Conservation (phyloP, 2,113 vertebrate genomes). For the Coryphaenoides rupestris region DNA sequence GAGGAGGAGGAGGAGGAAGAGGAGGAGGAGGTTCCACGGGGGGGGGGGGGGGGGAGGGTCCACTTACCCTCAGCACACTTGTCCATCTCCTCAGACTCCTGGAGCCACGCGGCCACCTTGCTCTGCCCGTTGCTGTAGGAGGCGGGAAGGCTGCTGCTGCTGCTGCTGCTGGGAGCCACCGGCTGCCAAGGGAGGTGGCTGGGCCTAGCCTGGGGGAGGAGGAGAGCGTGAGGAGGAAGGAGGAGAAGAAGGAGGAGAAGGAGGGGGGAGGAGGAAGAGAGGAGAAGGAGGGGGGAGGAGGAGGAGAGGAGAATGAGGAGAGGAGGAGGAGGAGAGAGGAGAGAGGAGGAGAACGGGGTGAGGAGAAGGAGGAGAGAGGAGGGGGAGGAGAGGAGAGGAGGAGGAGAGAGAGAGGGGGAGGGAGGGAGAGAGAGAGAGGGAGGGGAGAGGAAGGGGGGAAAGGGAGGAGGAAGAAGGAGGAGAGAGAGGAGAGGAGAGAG, state of each 20-base stretch:
- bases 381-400: not conserved
- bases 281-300: too few relatives aligned
- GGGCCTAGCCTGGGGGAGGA: constrained; percentile 72
- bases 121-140: constrained; percentile 93
- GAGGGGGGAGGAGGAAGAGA: not conserved
- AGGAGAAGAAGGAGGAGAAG: not conserved
- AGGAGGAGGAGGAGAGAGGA: not conserved
- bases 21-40: too few relatives aligned
- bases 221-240: not conserved
- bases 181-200: constrained; percentile 83
- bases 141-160: constrained; percentile 84
- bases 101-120: constrained; percentile 94
- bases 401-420: too few relatives aligned
- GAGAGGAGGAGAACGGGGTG: too few relatives aligned
- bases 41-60: not conserved
- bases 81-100: constrained; percentile 98
- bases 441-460: too few relatives aligned
- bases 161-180: constrained; percentile 64
- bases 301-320: too few relatives aligned
- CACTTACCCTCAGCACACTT: constrained; percentile 92
- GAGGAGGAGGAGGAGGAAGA: too few relatives aligned
- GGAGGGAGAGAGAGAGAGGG: not conserved
- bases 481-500: not conserved
- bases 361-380: not conserved
- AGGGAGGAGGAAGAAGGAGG: too few relatives aligned